Evolutionary conservation across 2,113 vertebrate genomes (phyloP), one percentile per base, ranked within the genome.

Genomic region (Brachionichthys hirsutus): DNA sequence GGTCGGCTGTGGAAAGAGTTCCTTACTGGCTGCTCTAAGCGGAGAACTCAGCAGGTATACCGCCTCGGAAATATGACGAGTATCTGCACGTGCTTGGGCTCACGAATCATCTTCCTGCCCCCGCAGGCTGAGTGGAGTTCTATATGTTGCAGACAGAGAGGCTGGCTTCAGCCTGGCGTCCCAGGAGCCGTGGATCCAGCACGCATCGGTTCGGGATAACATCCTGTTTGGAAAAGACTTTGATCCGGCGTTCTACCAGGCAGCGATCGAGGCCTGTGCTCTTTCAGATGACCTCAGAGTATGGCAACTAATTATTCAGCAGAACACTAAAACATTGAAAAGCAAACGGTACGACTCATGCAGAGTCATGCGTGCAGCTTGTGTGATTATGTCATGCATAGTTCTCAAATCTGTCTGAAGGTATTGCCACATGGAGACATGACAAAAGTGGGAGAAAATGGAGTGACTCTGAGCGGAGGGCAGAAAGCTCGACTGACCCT

Each of bases 181-280:
- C 2, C 96, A 99, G 89, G 97, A 99, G 62, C 91, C 97, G 17
- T 99, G 97, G 97, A 95, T 99, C 75, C 97, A 98, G 85, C 94
- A 97, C 50, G 91, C 93, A 38, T 94, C 94, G n/a, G 92, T 99
- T 16, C 92, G 92, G 14, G 93, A 96, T 78, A 99, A 98, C 87
- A 95, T 99, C 70, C 88, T 98, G 66, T 99, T 98, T 73, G 96
- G 96, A 46, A 94, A 83, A 73, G 75, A 90, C n/a, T 95, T 93
- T 34, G 71, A 95, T 8, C 86, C 88, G n/a, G 67, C 38, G 36
- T 89, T 94, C 19, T 99, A 98, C 22, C 70, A 90, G 62, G 79
- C 92, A 10, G 96, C 97, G 67, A 75, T 98, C 3, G 91, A 96
- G 52, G 95, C 96, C 73, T 99, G 97, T 4, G 95, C 96, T 6